Evolutionary conservation across 2,888 invertebrate genomes (phyloP), one percentile per base, ranked within the genome.

Genomic region (Sarcophaga caerulescens): DNA sequence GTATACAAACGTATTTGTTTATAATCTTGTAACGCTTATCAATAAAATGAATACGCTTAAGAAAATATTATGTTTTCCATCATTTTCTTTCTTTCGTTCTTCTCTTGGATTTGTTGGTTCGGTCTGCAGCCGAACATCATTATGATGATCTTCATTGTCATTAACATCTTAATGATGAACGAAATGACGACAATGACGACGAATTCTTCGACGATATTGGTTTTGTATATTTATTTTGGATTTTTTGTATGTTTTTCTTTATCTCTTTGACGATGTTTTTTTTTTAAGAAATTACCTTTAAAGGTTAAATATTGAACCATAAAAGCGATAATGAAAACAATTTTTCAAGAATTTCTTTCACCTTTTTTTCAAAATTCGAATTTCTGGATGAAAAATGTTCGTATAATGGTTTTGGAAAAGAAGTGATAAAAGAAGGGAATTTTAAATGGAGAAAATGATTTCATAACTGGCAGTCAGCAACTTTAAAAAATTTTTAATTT

Each of bases 1-100:
- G 8, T 35, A 35, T 35, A 10, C 35, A 57, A 77, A 65, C 77
- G 77, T 78, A 77, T 86, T 81, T 81, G 70, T 86, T 80, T 84
- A 75, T 74, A 81, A 70, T 65, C 81, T 78, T 81, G 81, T 81
- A 83, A 81, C 35, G 84, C 81, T 86, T 86, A 86, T 86, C 86
- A 86, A 84, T 81, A 75, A 35, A 35, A 35, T 10, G 35, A 0
- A 35, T 70, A 35, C 35, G 74, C 59, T 84, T 77, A 45, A 80
- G 71, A 71, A 76, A 76, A 68, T 59, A 62, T 45, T n/a, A n/a
- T 70, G 35, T 47, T 69, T 69, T 35, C 35, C 35, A 35, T 35
- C 35, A 35, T 35, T 35, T 35, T 35, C 35, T 35, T 35, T 35
- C 2, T 2, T 35, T 35, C 8, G n/a, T n/a, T 2, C 8, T 35